Percentiles rank a stretch among this genome's conserved stretches.
Evolutionary conservation across 2,888 invertebrate genomes (phyloP).

Genomic region (Agrotis exclamationis): DNA sequence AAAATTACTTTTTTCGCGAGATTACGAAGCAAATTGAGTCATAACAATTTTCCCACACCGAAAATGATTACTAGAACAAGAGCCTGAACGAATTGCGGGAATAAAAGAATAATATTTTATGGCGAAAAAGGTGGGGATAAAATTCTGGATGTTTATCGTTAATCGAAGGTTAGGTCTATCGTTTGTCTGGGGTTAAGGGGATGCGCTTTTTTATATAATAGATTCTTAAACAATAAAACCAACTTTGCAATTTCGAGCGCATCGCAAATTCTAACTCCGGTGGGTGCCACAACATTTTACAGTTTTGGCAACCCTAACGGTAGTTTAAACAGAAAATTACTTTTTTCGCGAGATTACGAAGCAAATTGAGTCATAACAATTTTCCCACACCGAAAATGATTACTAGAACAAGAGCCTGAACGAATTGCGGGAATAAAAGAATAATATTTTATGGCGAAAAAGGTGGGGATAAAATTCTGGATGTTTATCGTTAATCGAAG

Average conservation of each 20-base stretch:
- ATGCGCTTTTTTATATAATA: no score
- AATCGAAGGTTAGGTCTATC: constrained; percentile 32
- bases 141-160: constrained; percentile 44
- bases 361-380: constrained; percentile 60
- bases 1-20: constrained; percentile 59
- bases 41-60: constrained; percentile 49
- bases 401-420: constrained; percentile 49
- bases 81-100: constrained; percentile 50
- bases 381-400: constrained; percentile 56
- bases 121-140: constrained; percentile 11
- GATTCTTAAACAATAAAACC: constrained; percentile 35
- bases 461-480: constrained; percentile 26
- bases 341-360: constrained; percentile 59
- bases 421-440: constrained; percentile 54
- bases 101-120: constrained; percentile 49
- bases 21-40: constrained; percentile 63
- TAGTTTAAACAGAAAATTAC: constrained; percentile 61
- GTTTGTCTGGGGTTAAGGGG: constrained; percentile 17
- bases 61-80: constrained; percentile 58
- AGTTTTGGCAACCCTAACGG: constrained; percentile 43
- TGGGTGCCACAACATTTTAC: constrained; percentile 24
- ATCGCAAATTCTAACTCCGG: constrained; percentile 21
- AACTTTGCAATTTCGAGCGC: constrained; percentile 25
- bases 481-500: constrained; percentile 45
- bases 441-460: constrained; percentile 29